Base-by-base conservation (phyloP, 2,797 vertebrate genomes). In the Agapornis canus region DNA sequence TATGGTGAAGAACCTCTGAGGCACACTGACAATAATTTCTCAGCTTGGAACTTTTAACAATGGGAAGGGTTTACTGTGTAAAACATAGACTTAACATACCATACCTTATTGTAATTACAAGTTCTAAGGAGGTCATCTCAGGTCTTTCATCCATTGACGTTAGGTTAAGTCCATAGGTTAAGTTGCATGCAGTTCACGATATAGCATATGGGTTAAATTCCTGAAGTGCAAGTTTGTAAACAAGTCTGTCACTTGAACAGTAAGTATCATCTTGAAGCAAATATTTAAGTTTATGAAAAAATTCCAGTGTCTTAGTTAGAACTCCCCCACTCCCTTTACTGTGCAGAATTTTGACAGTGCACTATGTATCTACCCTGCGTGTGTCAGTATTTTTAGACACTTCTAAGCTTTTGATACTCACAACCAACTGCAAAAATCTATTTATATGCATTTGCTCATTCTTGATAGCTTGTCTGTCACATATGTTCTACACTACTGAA, bases 401-500 rank as follows among this genome's bases (percentile, higher is more conserved):
- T 93, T 81, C 27, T 82, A 79, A 65, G 77, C 72, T 86, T 48
- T 72, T 92, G 77, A 90, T 95, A 65, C 42, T 40, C 54, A 35
- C 49, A 90, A 6, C 63, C 70, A 90, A 54, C 82, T 92, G 86
- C 63, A 82, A 69, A 86, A 86, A 29, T 92, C 94, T 96, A 78
- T 94, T 95, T 96, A 79, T 95, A 86, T 66, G 13, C 31, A 48
- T 92, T 83, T 92, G 32, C 54, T 95, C 87, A 88, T 51, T 72
- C 87, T 72, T 71, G 18, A 23, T 86, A 43, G 39, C n/a, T 94
- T 82, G 25, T 84, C 43, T 10, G 7, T 83, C 32, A 35, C 35
- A 35, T 76, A 2, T 65, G 9, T 77, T 80, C 52, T 9, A 11
- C 26, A 4, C 39, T 70, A 32, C 13, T 65, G 54, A 16, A 61